Base-by-base conservation (phyloP, 2,113 vertebrate species). In the Erythrocercus mccallii region DNA sequence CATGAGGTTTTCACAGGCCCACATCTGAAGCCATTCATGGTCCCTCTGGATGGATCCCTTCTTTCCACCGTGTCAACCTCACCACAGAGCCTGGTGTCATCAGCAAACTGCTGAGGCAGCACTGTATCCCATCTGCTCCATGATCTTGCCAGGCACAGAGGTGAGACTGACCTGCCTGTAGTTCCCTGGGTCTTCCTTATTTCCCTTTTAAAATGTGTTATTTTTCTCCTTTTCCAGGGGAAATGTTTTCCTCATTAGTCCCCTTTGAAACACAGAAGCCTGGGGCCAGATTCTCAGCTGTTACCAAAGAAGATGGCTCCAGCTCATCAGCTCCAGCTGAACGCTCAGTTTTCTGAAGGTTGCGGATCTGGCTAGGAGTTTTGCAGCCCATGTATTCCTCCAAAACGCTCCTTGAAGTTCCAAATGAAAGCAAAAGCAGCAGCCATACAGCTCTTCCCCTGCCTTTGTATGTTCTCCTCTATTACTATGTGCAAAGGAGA, bases 401-500 rank as follows among this genome's bases (percentile, higher is more conserved):
- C 35, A 18, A 56, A 80, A 48, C 13, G 28, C 14, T 40, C 40
- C 65, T 87, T 31, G 10, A 62, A 90, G 28, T 17, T 44, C 10
- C 62, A 73, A 89, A 69, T 47, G 65, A 79, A 95, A 76, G 38
- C 11, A 82, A 58, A 84, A 82, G 12, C 19, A 50, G 42, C 8
- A 90, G 17, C n/a, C 25, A 16, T 37, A 35, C 12, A 72, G 11
- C 15, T 25, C 5, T 76, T 80, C 27, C 4, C 5, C 21, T 73
- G 61, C 33, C 24, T 72, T 79, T 87, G 33, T 38, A n/a, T 35
- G 33, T 69, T 16, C 9, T 70, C 48, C 15, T 38, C 22, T 74
- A 78, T 60, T 51, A 78, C 17, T 42, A 50, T 6, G n/a, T 16
- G 31, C 1, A 2, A 60, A 3, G 1, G 25, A 68, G 1, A 4